Base-by-base conservation (phyloP, 2,797 vertebrate species). In the Pogoniulus pusillus region DNA sequence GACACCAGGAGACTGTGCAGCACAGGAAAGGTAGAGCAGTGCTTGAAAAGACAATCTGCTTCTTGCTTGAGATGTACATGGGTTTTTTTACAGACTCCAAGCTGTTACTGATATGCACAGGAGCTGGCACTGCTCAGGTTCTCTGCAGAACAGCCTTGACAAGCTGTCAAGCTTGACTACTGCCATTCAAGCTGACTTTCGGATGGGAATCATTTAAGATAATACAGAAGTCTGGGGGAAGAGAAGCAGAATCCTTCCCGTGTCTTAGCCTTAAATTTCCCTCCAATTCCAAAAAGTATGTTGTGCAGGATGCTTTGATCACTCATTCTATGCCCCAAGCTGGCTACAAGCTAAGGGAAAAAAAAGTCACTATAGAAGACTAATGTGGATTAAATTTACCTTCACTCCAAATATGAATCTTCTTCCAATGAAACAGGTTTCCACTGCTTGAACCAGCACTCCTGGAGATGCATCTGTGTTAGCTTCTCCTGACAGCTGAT, bases 341-440 rank as follows among this genome's bases (percentile, higher is more conserved):
- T 71, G 29, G 54, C 35, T 64, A 71, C 6, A 82, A 47, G 17
- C 10, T 69, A 83, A 70, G 30, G 58, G 85, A 84, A 77, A 69
- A 77, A 7, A 39, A 12, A 41, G 3, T 81, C 23, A 49, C 12
- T 74, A 9, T 41, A 79, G 70, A 35, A 64, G 12, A 30, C 27
- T 58, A 51, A 45, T 0, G 4, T 65, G 14, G 20, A 53, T 65
- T 84, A 68, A 69, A 88, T 16, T 97, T 98, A 99, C 99, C 99
- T 99, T 99, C 71, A 99, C 95, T 90, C 98, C 98, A 97, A 99
- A 99, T 87, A 98, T 85, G 91, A 99, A 98, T 94, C 93, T 98
- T 97, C 96, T 98, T 80, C 99, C 99, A 84, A 99, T 85, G 93
- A 99, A 99, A 97, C 98, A 99, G 70, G 97, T 96, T 95, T 98